phyloP scores from a whole-genome alignment of 2,113 vertebrate species.

The Sporophila hypoxantha region DNA sequence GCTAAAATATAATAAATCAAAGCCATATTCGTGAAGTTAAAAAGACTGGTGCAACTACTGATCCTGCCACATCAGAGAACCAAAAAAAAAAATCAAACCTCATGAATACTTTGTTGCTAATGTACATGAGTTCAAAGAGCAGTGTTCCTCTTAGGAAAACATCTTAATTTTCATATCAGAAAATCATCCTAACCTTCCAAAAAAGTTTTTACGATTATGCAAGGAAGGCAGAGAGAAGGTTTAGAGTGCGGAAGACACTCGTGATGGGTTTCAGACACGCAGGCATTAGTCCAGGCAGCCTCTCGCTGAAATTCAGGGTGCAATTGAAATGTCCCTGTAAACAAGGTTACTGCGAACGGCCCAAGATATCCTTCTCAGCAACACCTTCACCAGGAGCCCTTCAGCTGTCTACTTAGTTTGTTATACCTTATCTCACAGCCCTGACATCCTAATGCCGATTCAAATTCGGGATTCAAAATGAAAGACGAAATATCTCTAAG shows the following conservation, averaged over 20 bases:
- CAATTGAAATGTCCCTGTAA: slow-evolving; percentile 53
- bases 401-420: slow-evolving; percentile 49
- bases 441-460: slow-evolving; percentile 59
- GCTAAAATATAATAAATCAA: slow-evolving; percentile 49
- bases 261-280: slow-evolving; percentile 17
- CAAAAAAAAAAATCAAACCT: slow-evolving; percentile 28
- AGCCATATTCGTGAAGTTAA: not conserved
- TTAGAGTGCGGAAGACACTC: slow-evolving; percentile 23
- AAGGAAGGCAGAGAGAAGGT: not conserved
- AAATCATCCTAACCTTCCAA: slow-evolving; percentile 13
- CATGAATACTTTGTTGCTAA: slow-evolving; percentile 27
- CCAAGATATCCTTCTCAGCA: slow-evolving; percentile 31
- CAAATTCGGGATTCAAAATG: slow-evolving; percentile 69
- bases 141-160: slow-evolving; percentile 32
- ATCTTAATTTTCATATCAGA: slow-evolving; percentile 35
- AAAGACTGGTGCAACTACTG: slow-evolving; percentile 13
- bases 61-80: slow-evolving; percentile 21
- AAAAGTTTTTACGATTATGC: slow-evolving; percentile 34
- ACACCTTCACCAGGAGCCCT: slow-evolving; percentile 32
- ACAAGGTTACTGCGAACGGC: slow-evolving; percentile 56
- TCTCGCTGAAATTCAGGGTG: slow-evolving; percentile 55
- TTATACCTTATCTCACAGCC: slow-evolving; percentile 53
- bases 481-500: slow-evolving; percentile 64
- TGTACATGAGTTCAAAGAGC: slow-evolving; percentile 7
- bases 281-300: slow-evolving; percentile 41